Percentiles rank a stretch among this genome's conserved stretches.
Evolutionary conservation across 1,140 invertebrate species (phyloP).

Genomic region (Chironomus striatipennis): DNA sequence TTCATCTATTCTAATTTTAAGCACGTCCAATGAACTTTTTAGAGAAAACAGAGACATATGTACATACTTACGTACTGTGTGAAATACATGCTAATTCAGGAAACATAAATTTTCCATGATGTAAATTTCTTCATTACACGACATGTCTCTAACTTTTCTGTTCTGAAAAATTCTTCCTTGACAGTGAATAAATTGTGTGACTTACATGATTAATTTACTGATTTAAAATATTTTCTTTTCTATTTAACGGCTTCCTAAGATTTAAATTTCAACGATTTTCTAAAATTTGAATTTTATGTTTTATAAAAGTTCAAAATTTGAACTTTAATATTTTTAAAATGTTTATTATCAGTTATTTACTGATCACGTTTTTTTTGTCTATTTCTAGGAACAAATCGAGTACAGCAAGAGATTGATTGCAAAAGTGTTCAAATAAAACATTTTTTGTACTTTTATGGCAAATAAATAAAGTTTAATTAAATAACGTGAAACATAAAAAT

Average conservation of each 20-base stretch:
- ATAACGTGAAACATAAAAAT: too few species aligned
- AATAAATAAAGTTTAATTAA: too few species aligned
- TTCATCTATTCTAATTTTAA: background rate
- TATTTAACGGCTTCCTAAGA: too few species aligned
- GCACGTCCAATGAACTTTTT: background rate
- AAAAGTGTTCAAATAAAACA: background rate
- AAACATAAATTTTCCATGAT: slow-evolving; percentile 21
- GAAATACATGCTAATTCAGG: background rate
- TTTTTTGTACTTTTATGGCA: too few species aligned
- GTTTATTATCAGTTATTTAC: background rate
- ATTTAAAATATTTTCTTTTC: too few species aligned
- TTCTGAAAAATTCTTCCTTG: too few species aligned
- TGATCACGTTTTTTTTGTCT: background rate
- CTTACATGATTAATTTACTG: too few species aligned
- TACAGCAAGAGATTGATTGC: background rate
- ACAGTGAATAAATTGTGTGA: too few species aligned
- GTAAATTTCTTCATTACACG: background rate
- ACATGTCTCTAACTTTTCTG: background rate
- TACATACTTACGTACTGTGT: background rate
- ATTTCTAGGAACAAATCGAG: slow-evolving; percentile 11
- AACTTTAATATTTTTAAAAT: too few species aligned
- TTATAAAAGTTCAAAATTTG: too few species aligned
- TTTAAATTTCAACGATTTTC: too few species aligned
- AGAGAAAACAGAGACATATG: background rate
- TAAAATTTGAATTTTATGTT: too few species aligned